Percentiles rank a stretch among this genome's conserved stretches.
These are phyloP conservation scores for Spilogale gracilis DNA, from an alignment of 2,113 vertebrate genomes.

Conservation along the genomic window DNA sequence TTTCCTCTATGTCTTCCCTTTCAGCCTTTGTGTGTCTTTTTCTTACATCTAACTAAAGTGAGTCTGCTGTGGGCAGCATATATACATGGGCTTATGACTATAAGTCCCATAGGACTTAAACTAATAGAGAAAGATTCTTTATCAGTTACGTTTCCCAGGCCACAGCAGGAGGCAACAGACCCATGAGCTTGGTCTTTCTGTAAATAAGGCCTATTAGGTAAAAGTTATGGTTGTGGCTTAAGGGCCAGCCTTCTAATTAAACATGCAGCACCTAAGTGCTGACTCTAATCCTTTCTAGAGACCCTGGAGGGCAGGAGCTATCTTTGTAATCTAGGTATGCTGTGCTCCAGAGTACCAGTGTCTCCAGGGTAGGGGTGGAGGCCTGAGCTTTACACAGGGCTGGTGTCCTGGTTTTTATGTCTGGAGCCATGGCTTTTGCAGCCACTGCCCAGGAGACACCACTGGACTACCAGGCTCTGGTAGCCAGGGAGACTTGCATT, in stretches of 20 bases:
- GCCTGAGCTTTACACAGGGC: not conserved
- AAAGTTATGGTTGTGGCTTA: not conserved
- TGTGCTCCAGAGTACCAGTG: not conserved
- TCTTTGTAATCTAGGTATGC: not conserved
- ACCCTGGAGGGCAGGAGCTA: not conserved
- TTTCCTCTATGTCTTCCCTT: not conserved
- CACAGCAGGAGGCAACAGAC: not conserved
- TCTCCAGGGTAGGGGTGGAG: not conserved
- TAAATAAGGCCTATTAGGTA: not conserved
- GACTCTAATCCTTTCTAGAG: not conserved
- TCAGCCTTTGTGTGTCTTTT: not conserved
- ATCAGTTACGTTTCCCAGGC: not conserved
- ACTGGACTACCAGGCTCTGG: not conserved
- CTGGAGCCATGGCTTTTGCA: not conserved
- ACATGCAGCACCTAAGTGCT: not conserved
- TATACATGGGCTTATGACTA: not conserved
- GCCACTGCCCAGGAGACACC: not conserved
- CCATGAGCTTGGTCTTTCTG: not conserved
- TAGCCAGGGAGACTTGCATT: not conserved
- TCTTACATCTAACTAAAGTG: not conserved
- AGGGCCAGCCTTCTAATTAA: not conserved
- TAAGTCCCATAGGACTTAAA: not conserved
- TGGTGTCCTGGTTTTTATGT: not conserved
- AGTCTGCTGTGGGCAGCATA: not conserved
- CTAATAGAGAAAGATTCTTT: not conserved